Base-by-base conservation (phyloP, 2,888 invertebrate genomes). In the Ischnus inquisitorius region DNA sequence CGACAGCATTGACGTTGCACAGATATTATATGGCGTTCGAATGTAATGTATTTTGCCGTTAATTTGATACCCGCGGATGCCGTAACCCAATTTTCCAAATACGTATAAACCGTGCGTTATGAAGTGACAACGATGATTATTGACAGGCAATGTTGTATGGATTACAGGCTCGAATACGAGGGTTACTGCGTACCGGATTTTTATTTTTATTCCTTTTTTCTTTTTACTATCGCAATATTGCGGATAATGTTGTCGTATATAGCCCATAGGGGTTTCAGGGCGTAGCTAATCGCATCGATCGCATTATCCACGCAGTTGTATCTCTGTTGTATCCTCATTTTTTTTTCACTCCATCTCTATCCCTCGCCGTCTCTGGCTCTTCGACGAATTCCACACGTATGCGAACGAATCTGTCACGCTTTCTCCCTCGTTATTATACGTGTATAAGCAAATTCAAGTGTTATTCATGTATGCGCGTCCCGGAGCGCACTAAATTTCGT, bases 401-500 rank as follows among this genome's bases (percentile, higher is more conserved):
- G 71, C 28, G 41, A 54, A 43, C 65, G 79, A 43, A 65, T 57
- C 60, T 60, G 65, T 71, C 48, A 60, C 25, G 57, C 79, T 57
- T 46, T 62, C 68, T 46, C 74, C 12, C 62, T 77, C 76, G 84
- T 85, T 86, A 85, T 86, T 84, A 85, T 84, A 83, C 75, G 82
- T 68, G 85, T 86, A 87, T 87, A 90, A 89, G 88, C 88, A 88
- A 90, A 90, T 91, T 89, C 88, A 83, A 74, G 88, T 87, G 87
- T 91, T 91, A 92, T 92, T 91, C 91, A 91, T 91, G 88, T 89
- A 91, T 90, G 90, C 91, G 87, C 83, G 82, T 43, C 71, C 79
- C 76, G 69, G 85, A 89, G 89, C 90, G 88, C 90, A 91, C 90
- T 92, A 92, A 92, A 92, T 92, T 92, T 90, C 88, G 90, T 90